phyloP scores from a whole-genome alignment of 1,140 invertebrate genomes.

The Tetramorium parvispinum region DNA sequence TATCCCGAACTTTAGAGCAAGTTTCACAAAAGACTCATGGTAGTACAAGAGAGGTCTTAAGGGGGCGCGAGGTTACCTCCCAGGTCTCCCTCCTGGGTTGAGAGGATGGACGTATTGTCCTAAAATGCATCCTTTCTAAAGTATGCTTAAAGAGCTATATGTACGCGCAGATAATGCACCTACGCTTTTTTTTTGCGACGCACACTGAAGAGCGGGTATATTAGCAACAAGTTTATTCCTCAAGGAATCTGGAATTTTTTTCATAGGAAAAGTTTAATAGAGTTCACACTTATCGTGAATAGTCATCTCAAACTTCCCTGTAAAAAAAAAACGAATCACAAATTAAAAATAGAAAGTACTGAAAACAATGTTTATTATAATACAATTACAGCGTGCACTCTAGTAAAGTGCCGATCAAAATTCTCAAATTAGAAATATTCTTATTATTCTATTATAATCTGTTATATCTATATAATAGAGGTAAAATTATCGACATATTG shows the following conservation, averaged over 20 bases:
- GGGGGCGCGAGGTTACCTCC: not conserved
- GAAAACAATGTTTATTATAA: not conserved
- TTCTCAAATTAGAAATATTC: not conserved
- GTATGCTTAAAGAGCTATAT: constrained; percentile 21
- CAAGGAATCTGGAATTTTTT: constrained; percentile 27
- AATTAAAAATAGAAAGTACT: not conserved
- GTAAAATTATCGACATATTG: too few species aligned
- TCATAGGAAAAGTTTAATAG: constrained; percentile 53
- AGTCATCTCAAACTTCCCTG: constrained; percentile 2
- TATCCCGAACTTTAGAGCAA: constrained; percentile 55
- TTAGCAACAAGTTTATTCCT: constrained; percentile 43
- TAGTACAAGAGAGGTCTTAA: constrained; percentile 47
- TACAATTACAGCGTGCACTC: not conserved
- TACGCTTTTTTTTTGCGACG: not conserved
- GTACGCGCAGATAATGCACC: constrained; percentile 21
- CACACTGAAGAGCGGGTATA: not conserved
- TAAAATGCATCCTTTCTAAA: constrained; percentile 50
- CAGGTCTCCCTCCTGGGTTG: not conserved
- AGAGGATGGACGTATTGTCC: constrained; percentile 40
- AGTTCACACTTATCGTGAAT: constrained; percentile 47
- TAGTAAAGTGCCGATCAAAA: not conserved
- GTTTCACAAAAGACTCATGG: constrained; percentile 58
- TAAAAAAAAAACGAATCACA: not conserved
- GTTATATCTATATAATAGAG: too few species aligned
- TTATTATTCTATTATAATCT: not conserved